Percentiles rank a stretch among this genome's conserved stretches.
phyloP scores from a whole-genome alignment of 1,140 invertebrate species.

The Drosophila lacteicornis region DNA sequence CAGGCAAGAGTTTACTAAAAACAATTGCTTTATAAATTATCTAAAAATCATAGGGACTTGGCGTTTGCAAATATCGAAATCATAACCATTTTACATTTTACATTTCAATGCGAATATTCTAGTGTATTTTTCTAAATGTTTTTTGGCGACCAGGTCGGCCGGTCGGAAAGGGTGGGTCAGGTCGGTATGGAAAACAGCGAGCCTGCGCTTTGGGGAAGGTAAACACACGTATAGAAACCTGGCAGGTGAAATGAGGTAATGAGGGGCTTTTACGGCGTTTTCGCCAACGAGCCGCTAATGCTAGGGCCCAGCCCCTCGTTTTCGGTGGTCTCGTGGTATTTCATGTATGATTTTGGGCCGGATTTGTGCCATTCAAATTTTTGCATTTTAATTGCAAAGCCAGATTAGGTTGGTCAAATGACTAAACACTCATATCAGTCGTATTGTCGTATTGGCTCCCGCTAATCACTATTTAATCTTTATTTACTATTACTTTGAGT shows the following conservation, averaged over 20 bases:
- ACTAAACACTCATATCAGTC: too few relatives aligned
- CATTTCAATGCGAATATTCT: too few relatives aligned
- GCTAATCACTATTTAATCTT: slow-evolving; percentile 1
- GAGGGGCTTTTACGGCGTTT: slow-evolving; percentile 24
- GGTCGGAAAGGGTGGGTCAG: slow-evolving; percentile 4
- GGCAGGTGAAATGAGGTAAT: slow-evolving; percentile 25
- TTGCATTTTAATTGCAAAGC: neutral
- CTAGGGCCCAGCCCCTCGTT: slow-evolving; percentile 25
- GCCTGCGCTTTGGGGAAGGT: slow-evolving; percentile 50
- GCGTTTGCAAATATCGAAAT: too few relatives aligned
- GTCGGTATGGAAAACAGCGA: slow-evolving; percentile 27
- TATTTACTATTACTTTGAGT: neutral
- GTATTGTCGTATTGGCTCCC: too few relatives aligned
- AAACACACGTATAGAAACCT: slow-evolving; percentile 30
- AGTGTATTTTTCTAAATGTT: neutral
- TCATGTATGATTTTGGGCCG: neutral
- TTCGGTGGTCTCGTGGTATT: slow-evolving; percentile 11
- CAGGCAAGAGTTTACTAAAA: too few relatives aligned
- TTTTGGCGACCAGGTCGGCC: slow-evolving; percentile 27
- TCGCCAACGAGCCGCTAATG: slow-evolving; percentile 68
- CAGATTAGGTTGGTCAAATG: too few relatives aligned
- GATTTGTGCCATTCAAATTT: neutral
- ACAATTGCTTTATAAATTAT: too few relatives aligned
- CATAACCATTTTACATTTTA: too few relatives aligned
- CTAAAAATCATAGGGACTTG: too few relatives aligned